Evolutionary conservation across 2,888 invertebrate genomes (phyloP).

Genomic region (Thysanoteuthis rhombus): DNA sequence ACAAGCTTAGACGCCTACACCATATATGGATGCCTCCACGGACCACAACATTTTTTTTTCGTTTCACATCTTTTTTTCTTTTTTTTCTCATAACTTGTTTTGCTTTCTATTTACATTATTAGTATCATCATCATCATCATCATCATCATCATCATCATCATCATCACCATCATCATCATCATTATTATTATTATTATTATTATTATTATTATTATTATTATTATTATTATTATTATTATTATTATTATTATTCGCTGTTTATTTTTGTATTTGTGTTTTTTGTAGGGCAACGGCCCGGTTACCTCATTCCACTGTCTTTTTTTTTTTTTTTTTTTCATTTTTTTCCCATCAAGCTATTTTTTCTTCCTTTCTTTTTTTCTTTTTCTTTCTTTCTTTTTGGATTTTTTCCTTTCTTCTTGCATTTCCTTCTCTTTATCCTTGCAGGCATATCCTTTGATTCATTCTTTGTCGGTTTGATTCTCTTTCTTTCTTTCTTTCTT

Average conservation of each 20-base stretch:
- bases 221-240: conserved; percentile 24
- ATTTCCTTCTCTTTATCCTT: neutral
- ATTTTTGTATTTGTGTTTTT: neutral
- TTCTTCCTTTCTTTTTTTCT: neutral
- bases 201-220: neutral
- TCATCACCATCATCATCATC: neutral
- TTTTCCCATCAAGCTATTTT: neutral
- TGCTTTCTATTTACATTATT: no score
- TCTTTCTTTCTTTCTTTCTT: conserved; percentile 30
- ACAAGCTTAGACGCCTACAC: no score
- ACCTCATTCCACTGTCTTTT: conserved; percentile 13
- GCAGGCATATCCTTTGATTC: conserved; percentile 20
- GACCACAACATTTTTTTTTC: no score
- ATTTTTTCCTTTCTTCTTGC: neutral
- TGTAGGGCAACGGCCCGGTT: no score
- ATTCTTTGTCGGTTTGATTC: neutral
- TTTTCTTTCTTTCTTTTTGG: neutral
- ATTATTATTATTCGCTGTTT: neutral
- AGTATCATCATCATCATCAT: neutral
- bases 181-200: conserved; percentile 23
- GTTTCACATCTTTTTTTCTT: no score
- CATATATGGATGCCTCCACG: no score
- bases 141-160: neutral
- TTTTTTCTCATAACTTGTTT: no score
- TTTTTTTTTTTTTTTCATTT: neutral